Base-by-base conservation (phyloP, 2,797 vertebrate genomes). In the Simalia tracyae region DNA sequence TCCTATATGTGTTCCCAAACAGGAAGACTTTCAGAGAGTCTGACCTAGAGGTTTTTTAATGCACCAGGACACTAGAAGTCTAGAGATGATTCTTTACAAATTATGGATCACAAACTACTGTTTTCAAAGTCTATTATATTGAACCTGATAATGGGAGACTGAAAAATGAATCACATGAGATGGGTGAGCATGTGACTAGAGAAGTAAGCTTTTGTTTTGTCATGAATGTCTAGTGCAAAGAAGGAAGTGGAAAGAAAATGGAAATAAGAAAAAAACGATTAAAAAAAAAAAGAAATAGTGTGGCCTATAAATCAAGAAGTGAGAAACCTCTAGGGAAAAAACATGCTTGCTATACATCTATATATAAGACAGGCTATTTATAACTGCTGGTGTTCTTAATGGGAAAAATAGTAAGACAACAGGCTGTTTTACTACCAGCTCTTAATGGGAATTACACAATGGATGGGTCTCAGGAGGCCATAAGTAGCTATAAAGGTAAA, bases 361-460 rank as follows among this genome's bases (percentile, higher is more conserved):
- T 91, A 94, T 87, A 84, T 46, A 94, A 91, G 92, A 89, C 94
- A 94, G 90, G 0, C 0, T 93, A 94, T 97, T 96, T 96, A 96
- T 96, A 94, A 93, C 89, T 94, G 92, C 36, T 68, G 93, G 89
- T 89, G 93, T 95, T 94, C 90, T 95, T 96, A 96, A 94, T 94
- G 95, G 92, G 87, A 96, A 92, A 92, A 93, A 89, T 81, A 95
- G 93, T 86, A 96, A 95, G 95, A 96, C 93, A 96, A 95, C 92
- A 95, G 93, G 84, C 94, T 96, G 94, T 93, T 97, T 97, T 97
- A 97, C 93, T 96, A 95, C 93, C 92, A 87, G 91, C 87, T 96
- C 92, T 96, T 96, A 96, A 97, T 95, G 94, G 93, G 93, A 97
- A 96, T 96, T 96, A 95, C 89, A 95, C 93, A 95, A 96, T 93